These are phyloP conservation scores for Drosophila baimaii DNA, from an alignment of 1,140 invertebrate genomes.

Conservation along the genomic window DNA sequence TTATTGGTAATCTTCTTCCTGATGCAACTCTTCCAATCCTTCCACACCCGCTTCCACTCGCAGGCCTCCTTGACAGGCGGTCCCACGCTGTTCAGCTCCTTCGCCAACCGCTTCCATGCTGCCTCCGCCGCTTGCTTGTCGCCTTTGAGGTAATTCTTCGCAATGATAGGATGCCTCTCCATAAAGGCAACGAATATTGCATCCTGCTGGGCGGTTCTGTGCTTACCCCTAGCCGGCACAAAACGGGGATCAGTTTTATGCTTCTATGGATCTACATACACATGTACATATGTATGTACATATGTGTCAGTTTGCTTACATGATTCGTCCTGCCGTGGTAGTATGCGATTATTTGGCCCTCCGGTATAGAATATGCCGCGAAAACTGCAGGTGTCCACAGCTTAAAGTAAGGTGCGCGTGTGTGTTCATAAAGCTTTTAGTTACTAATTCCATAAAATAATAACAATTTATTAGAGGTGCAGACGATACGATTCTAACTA, in stretches of 20 bases:
- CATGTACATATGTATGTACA: too few species aligned
- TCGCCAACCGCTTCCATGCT: constrained; percentile 65
- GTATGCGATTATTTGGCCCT: too few species aligned
- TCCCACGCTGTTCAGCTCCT: constrained; percentile 65
- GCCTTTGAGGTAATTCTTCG: constrained; percentile 68
- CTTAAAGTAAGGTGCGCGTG: too few species aligned
- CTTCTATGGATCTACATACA: neutral
- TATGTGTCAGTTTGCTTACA: constrained; percentile 15
- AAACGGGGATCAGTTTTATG: neutral
- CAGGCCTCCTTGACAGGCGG: constrained; percentile 60
- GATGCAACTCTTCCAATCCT: constrained; percentile 73
- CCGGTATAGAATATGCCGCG: too few species aligned
- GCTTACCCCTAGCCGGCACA: constrained; percentile 52
- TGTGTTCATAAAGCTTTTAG: too few species aligned
- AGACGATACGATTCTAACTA: too few species aligned
- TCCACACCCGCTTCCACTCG: constrained; percentile 74
- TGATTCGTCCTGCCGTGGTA: neutral
- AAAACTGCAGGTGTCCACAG: too few species aligned
- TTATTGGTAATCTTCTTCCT: constrained; percentile 67
- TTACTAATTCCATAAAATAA: too few species aligned
- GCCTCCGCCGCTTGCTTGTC: constrained; percentile 69
- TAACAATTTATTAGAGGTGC: too few species aligned
- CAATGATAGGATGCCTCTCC: constrained; percentile 68
- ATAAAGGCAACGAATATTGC: constrained; percentile 71
- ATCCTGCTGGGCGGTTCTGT: constrained; percentile 74